phyloP scores from a whole-genome alignment of 2,888 invertebrate genomes.

The Aphidius colemani region DNA sequence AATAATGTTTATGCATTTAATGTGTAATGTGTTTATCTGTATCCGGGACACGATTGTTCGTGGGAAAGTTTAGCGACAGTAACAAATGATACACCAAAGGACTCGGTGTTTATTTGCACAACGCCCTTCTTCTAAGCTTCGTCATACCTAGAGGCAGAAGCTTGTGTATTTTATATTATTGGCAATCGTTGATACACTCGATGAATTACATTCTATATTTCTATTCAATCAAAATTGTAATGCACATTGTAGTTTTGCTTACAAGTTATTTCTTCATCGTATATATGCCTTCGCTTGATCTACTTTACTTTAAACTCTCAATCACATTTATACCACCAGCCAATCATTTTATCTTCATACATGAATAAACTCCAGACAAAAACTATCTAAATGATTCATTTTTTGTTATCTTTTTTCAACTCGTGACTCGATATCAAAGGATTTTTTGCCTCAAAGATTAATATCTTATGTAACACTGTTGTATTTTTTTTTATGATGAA shows the following conservation, averaged over 20 bases:
- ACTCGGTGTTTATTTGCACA: background rate
- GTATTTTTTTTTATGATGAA: too few species aligned
- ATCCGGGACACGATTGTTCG: constrained; percentile 7
- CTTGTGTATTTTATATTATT: background rate
- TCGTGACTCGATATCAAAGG: too few species aligned
- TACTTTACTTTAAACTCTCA: background rate
- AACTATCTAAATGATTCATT: too few species aligned
- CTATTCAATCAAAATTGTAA: too few species aligned
- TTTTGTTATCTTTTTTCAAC: too few species aligned
- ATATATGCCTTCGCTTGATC: background rate
- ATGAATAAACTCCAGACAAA: too few species aligned
- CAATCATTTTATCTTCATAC: too few species aligned
- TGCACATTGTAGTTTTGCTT: background rate
- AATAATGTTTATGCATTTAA: too few species aligned
- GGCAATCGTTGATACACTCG: background rate
- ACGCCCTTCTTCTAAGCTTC: constrained; percentile 2
- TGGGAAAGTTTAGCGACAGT: constrained; percentile 13
- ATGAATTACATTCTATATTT: background rate
- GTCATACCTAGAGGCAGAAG: constrained; percentile 7
- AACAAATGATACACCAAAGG: constrained; percentile 7
- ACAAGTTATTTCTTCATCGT: background rate
- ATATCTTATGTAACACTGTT: too few species aligned
- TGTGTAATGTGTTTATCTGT: too few species aligned
- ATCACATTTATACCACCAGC: background rate
- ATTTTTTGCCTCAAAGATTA: too few species aligned